Conservation (phyloP, 1,140 invertebrate species). For the Doryteuthis pealeii region DNA sequence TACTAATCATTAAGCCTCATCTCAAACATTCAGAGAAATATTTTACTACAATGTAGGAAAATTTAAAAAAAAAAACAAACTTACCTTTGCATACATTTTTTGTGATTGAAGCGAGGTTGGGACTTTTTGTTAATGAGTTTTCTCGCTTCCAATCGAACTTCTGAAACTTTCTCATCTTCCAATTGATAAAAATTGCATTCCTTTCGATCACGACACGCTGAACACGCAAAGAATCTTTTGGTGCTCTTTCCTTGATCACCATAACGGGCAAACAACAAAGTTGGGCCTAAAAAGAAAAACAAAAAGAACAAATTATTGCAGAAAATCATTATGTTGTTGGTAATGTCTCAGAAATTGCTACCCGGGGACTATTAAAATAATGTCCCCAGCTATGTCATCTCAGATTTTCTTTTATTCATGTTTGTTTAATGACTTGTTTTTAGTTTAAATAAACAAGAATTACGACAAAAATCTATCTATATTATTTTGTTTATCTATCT, state of each 20-base stretch:
- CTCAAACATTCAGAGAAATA: too few species aligned
- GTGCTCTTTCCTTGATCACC: constrained; percentile 38
- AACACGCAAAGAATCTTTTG: constrained; percentile 73
- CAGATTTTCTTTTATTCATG: too few species aligned
- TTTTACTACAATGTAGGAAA: too few species aligned
- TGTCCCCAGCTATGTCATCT: too few species aligned
- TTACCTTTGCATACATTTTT: constrained; percentile 20
- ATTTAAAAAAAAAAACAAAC: too few species aligned
- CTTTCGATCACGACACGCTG: constrained; percentile 76
- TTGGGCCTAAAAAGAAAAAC: constrained; percentile 64
- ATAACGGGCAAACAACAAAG: constrained; percentile 69
- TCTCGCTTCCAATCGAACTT: constrained; percentile 19
- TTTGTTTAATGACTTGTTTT: too few species aligned
- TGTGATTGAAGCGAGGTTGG: constrained; percentile 11
- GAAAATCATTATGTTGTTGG: background rate
- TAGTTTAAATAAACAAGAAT: too few species aligned
- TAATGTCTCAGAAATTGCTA: background rate
- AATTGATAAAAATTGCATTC: constrained; percentile 69
- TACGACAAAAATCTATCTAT: too few species aligned
- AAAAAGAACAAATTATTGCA: background rate
- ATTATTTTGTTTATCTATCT: too few species aligned
- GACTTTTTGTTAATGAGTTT: constrained; percentile 18
- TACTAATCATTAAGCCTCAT: too few species aligned
- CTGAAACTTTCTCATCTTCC: constrained; percentile 36
- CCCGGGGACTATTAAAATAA: too few species aligned